Percentiles rank a stretch among this genome's conserved stretches.
phyloP scores from a whole-genome alignment of 2,113 vertebrate genomes.

The Vulpes vulpes region DNA sequence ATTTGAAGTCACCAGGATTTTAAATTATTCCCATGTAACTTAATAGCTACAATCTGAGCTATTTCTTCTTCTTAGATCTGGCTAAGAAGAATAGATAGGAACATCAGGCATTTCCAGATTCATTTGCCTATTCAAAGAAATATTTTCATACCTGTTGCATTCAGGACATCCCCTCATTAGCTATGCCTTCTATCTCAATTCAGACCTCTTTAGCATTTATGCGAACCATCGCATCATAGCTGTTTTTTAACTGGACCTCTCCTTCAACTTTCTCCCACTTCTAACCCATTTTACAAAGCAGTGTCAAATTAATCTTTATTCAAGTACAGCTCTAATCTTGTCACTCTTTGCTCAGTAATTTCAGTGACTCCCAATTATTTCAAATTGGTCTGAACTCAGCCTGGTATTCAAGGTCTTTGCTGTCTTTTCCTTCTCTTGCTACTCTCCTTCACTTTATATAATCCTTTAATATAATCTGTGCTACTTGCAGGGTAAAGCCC shows the following conservation, averaged over 20 bases:
- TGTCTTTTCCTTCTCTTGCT: neutral
- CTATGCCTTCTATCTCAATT: neutral
- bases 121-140: constrained; percentile 10
- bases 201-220: neutral
- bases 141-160: neutral
- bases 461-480: neutral
- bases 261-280: neutral
- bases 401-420: neutral
- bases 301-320: constrained; percentile 23
- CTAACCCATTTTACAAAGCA: neutral
- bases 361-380: constrained; percentile 29
- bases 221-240: neutral
- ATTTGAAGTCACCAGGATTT: constrained; percentile 33
- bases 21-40: neutral
- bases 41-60: constrained; percentile 36
- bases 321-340: constrained; percentile 42
- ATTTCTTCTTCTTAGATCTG: constrained; percentile 45
- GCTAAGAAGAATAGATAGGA: constrained; percentile 22
- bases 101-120: neutral
- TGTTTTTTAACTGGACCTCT: constrained; percentile 1
- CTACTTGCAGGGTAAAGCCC: neutral
- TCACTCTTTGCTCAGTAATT: neutral
- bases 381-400: neutral
- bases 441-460: neutral
- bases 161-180: neutral